Evolutionary conservation across 2,888 invertebrate genomes (phyloP).

Genomic region (Campoplex nolae): DNA sequence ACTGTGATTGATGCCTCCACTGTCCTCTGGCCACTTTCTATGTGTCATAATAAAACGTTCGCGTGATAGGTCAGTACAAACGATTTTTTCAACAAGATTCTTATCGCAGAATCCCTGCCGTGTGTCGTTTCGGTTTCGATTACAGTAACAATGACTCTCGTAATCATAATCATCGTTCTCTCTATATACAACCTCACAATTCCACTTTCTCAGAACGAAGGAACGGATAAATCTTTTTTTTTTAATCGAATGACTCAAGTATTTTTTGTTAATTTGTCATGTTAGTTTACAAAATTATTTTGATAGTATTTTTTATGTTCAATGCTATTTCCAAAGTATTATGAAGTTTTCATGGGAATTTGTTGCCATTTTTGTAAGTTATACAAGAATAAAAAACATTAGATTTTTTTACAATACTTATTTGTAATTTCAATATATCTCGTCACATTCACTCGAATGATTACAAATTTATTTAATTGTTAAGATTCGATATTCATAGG

Average conservation of each 20-base stretch:
- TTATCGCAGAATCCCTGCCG: slow-evolving; percentile 3
- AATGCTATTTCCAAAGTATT: neutral
- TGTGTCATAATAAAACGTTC: slow-evolving; percentile 43
- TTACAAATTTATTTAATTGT: neutral
- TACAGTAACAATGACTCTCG: slow-evolving; percentile 9
- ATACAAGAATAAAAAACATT: neutral
- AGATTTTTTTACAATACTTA: neutral
- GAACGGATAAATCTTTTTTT: neutral
- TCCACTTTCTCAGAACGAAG: slow-evolving; percentile 1
- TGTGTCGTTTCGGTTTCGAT: neutral
- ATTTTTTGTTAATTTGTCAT: neutral
- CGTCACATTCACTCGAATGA: neutral
- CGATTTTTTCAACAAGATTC: slow-evolving; percentile 31
- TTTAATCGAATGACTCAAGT: neutral
- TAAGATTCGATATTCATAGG: neutral
- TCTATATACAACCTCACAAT: neutral
- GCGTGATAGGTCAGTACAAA: slow-evolving; percentile 52
- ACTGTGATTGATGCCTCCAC: slow-evolving; percentile 19
- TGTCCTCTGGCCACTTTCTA: slow-evolving; percentile 14
- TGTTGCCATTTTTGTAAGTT: neutral
- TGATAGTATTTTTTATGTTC: neutral
- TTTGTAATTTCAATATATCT: neutral
- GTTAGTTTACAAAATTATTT: neutral
- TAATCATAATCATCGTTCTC: neutral
- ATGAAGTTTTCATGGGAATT: neutral